Base-by-base conservation (phyloP, 2,888 invertebrate genomes). In the Linnaemya vulpina region DNA sequence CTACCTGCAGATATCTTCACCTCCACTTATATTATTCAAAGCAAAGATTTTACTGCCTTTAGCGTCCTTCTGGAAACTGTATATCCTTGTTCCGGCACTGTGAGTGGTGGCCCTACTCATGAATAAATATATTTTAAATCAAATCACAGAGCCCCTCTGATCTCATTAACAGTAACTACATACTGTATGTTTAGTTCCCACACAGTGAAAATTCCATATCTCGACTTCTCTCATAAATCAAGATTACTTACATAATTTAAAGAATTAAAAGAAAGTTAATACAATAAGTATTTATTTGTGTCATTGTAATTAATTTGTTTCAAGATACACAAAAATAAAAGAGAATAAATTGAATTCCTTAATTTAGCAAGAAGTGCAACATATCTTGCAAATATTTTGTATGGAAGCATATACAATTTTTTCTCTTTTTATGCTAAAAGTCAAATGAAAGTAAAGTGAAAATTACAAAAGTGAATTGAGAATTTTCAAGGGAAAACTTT, bases 401-500 rank as follows among this genome's bases (percentile, higher is more conserved):
- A 15, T 43, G 15, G 22, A 70, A 38, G 3, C 20, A 2, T 40
- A 5, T 51, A 17, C 20, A 1, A 49, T 51, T 15, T 74, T 62
- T 38, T 38, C 15, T 3, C 22, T 9, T 40, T n/a, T 38, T 11
- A 40, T 53, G 22, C 20, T 8, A 46, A 71, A 73, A 58, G 55
- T 71, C 49, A 76, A 62, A 70, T 4, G 38, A 55, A 68, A 71
- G 63, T 63, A 13, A 76, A 82, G 60, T 73, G 30, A 65, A 73
- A 76, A 70, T 63, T 82, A 49, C 70, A 58, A 49, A 49, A 70
- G 38, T 60, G 38, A 70, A 53, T 70, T 22, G 55, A 76, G 58
- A 83, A 74, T 51, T 43, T 83, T 74, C 46, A 38, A 70, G 68
- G 68, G 38, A 68, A 63, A 83, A 83, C 68, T 79, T 79, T 83